Conservation (phyloP, 2,113 vertebrate genomes). For the Vidua chalybeata region DNA sequence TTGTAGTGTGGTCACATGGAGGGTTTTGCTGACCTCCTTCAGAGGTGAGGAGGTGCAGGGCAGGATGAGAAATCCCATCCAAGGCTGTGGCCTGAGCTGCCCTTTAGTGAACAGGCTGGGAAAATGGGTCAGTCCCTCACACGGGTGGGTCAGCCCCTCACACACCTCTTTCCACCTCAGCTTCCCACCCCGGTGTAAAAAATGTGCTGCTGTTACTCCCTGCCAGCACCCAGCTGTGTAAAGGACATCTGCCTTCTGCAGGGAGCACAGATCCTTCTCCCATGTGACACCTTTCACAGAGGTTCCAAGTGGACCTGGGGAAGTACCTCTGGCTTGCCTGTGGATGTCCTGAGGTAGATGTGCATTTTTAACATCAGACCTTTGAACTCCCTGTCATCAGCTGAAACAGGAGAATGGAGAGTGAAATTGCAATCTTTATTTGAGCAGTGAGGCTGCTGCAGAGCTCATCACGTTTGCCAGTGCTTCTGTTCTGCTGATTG, state of each 20-base stretch:
- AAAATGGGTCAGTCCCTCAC: not conserved
- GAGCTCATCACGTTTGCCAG: not conserved
- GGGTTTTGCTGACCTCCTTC: not conserved
- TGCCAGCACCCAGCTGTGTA: not conserved
- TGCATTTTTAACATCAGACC: not conserved
- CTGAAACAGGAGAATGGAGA: not conserved
- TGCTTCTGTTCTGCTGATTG: not conserved
- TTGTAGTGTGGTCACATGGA: not conserved
- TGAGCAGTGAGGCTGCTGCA: not conserved
- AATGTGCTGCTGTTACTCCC: rapidly evolving
- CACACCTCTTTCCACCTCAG: not conserved
- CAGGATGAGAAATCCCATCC: not conserved
- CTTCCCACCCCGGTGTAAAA: not conserved
- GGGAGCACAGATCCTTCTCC: not conserved
- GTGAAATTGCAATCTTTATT: not conserved
- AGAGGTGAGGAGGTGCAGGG: not conserved
- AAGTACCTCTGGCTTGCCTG: not conserved
- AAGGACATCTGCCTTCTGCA: not conserved
- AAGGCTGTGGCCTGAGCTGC: not conserved
- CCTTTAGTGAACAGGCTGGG: not conserved
- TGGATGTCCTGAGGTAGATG: not conserved
- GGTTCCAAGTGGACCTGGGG: not conserved
- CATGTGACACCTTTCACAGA: not conserved
- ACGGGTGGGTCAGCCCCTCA: not conserved
- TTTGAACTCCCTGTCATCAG: not conserved